Base-by-base conservation (phyloP, 2,113 vertebrate species). In the Chaetodon auriga region DNA sequence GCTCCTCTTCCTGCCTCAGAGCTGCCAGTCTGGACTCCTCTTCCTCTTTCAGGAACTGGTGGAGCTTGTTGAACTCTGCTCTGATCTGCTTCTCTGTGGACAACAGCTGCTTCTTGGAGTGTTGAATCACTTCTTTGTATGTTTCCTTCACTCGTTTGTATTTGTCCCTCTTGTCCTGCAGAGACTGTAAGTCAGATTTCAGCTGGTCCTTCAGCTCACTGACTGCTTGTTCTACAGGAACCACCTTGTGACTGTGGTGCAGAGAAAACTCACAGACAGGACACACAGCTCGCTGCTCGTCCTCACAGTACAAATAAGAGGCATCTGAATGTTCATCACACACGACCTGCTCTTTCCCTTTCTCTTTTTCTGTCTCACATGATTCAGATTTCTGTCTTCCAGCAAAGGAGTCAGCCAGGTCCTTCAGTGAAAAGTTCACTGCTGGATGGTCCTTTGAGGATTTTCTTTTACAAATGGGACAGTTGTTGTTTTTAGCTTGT, bases 31-130 rank as follows among this genome's bases (percentile, higher is more conserved):
- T 88, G 81, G 57, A 81, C 68, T 85, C 85, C 78, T 92, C 87
- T 78, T 90, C 85, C 68, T 90, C 85, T 75, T 60, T 68, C 48
- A 92, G 87, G 85, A 90, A 75, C 82, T 87, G 68, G 35, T 85
- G 30, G 30, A 30, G 30, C 30, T 30, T 30, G 30, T 30, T 30
- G 30, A 30, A 30, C 30, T 30, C 30, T 55, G 70, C 83, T 82
- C 62, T 79, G 73, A 90, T 89, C 85, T 82, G 63, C n/a, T 1
- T 69, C 82, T 92, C 89, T 25, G 89, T 74, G 76, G 73, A 70
- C 69, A 25, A 1, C 66, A 74, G 49, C 85, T 91, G 90, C 23
- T 72, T 54, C 71, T 84, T 73, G 63, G 57, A 73, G 75, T 80
- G 70, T 66, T 79, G 25, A 36, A 38, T 30, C 72, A 88, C 7